Conservation (phyloP, 2,113 vertebrate species). For the Ramphastos sulfuratus region DNA sequence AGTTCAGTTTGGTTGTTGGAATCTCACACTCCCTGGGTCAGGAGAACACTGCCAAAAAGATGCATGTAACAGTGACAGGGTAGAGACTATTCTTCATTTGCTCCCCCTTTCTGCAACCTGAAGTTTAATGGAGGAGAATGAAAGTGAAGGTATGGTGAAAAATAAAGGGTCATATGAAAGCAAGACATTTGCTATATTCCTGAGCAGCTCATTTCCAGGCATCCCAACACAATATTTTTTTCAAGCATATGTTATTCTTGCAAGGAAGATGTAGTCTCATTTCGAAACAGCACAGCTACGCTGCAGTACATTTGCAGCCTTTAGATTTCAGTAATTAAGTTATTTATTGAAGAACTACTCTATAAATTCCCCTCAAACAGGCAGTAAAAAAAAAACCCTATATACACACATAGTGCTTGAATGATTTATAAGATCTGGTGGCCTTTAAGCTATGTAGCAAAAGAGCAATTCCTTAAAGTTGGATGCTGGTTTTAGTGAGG, state of each 20-base stretch:
- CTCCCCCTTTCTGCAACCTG: neutral
- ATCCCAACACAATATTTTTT: neutral
- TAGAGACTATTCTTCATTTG: neutral
- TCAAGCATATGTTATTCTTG: neutral
- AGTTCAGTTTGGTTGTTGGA: neutral
- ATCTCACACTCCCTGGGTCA: neutral
- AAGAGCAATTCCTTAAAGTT: constrained; percentile 20
- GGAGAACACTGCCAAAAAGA: neutral
- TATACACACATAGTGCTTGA: neutral
- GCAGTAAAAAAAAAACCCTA: neutral
- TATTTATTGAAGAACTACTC: constrained; percentile 37
- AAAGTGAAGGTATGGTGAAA: neutral
- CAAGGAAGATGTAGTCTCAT: neutral
- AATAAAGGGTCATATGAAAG: neutral
- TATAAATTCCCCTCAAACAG: neutral
- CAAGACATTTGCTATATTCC: neutral
- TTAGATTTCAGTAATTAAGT: constrained; percentile 35
- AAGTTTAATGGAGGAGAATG: neutral
- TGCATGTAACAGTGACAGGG: neutral
- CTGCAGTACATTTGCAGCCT: neutral
- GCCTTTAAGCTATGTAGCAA: neutral
- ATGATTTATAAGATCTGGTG: neutral
- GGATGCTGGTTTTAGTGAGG: neutral
- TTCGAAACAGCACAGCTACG: neutral
- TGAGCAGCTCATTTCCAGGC: neutral